A percentile compares a stretch with the other conserved stretches of the same genome.
These are phyloP conservation scores for Hyaena hyaena DNA, from an alignment of 2,113 vertebrate genomes.

Conservation along the genomic window DNA sequence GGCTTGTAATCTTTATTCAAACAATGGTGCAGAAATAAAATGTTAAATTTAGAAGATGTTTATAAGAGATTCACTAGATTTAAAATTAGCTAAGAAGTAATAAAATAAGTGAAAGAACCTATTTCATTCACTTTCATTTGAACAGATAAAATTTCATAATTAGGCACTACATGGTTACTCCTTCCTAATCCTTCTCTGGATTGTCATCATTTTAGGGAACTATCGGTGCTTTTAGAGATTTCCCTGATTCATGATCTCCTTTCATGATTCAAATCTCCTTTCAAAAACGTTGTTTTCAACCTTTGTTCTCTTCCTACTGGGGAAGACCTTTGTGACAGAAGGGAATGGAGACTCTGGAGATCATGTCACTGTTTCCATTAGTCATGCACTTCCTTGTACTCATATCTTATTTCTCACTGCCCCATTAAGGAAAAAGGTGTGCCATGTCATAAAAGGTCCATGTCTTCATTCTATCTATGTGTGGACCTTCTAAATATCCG, in stretches of 20 bases:
- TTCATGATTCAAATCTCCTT: constrained; percentile 27
- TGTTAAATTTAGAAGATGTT: constrained; percentile 77
- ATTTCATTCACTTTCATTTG: constrained; percentile 29
- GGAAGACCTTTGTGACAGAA: not conserved
- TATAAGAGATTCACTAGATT: constrained; percentile 62
- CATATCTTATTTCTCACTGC: not conserved
- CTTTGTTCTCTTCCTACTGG: not conserved
- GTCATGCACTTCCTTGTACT: not conserved
- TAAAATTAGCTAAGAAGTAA: constrained; percentile 73
- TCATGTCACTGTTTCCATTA: not conserved
- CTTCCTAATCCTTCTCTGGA: not conserved
- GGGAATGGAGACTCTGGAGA: not conserved
- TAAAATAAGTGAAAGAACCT: constrained; percentile 25
- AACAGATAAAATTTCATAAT: constrained; percentile 27
- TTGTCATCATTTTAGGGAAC: not conserved
- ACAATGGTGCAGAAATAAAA: constrained; percentile 76
- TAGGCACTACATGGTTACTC: not conserved
- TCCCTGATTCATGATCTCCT: not conserved
- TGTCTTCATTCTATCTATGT: not conserved
- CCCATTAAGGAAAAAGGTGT: not conserved
- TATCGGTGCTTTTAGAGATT: not conserved
- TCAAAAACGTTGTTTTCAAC: not conserved
- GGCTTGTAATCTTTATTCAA: constrained; percentile 79
- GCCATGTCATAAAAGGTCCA: not conserved
- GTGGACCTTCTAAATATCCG: not conserved